Evolutionary conservation across 2,888 invertebrate genomes (phyloP), one percentile per base, ranked within the genome.

Genomic region (Dolichomitus sp.): DNA sequence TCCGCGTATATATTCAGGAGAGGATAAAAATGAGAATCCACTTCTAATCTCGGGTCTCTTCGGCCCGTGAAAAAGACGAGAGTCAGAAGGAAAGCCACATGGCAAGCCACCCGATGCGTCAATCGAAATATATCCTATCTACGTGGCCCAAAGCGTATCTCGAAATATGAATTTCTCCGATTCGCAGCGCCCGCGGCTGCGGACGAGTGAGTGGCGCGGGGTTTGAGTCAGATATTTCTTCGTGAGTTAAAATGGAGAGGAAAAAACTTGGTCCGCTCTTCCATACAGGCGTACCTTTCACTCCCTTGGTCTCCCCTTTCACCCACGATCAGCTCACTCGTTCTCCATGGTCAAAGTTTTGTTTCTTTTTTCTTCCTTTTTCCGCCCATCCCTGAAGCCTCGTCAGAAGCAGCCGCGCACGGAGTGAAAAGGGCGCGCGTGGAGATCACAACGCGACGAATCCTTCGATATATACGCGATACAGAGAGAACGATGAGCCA

Each of bases 151-250:
- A 45, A 23, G 19, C 12, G 45, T 75, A 66, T 66, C 66, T 19
- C 57, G 66, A 66, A 66, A 75, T 75, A 75, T 75, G 75, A 76
- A 76, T 76, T 66, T 76, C 57, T 66, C 30, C 37, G 75, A 66
- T 68, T 66, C 66, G 40, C 50, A 69, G 37, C 54, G 30, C 54
- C 75, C 45, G 23, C 27, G 74, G 66, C 75, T 17, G 27, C 12
- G 65, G 59, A 45, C 27, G 42, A 42, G 27, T 27, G 42, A 40
- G 66, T 17, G 19, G 50, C 40, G 42, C 17, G 27, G 6, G 73
- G 37, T 37, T 50, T 5, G 54, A 19, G 54, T 33, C 70, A 19
- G 61, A 61, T 33, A 45, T 59, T 37, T 59, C 37, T 33, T 11
- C 30, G 40, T 27, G 27, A 57, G 37, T 19, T 27, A 70, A 70